Conservation (phyloP, 2,888 invertebrate genomes). For the Lasioglossum zephyrum region DNA sequence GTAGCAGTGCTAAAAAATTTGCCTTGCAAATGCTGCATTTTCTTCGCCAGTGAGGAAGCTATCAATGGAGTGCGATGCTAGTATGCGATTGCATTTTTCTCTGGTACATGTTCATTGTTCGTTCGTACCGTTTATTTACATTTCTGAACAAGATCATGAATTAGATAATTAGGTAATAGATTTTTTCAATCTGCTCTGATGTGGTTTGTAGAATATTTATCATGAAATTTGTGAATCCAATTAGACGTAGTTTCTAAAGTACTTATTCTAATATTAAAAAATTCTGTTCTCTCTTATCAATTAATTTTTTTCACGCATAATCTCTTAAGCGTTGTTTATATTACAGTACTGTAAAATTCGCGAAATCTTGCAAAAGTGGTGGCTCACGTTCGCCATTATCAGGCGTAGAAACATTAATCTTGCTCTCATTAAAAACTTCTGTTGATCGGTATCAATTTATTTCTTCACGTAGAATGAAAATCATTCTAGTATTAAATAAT, state of each 20-base stretch:
- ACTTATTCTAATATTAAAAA: not conserved
- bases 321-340: too few relatives aligned
- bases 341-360: not conserved
- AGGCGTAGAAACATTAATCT: not conserved
- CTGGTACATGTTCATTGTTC: not conserved
- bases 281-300: not conserved
- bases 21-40: not conserved
- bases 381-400: too few relatives aligned
- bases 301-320: not conserved
- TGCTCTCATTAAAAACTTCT: not conserved
- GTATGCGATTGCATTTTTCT: not conserved
- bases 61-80: not conserved
- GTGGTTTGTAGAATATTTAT: not conserved
- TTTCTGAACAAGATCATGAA: not conserved
- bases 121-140: not conserved
- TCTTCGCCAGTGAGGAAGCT: not conserved
- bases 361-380: not conserved
- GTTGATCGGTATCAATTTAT: not conserved
- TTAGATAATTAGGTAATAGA: not conserved
- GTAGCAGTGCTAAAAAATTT: conserved; percentile 7
- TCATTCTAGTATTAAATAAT: not conserved
- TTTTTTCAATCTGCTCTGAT: not conserved
- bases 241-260: not conserved
- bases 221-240: not conserved
- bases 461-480: not conserved